Percentiles rank a stretch among this genome's conserved stretches.
Evolutionary conservation across 2,888 invertebrate species (phyloP).

Genomic region (Heliconius sara): DNA sequence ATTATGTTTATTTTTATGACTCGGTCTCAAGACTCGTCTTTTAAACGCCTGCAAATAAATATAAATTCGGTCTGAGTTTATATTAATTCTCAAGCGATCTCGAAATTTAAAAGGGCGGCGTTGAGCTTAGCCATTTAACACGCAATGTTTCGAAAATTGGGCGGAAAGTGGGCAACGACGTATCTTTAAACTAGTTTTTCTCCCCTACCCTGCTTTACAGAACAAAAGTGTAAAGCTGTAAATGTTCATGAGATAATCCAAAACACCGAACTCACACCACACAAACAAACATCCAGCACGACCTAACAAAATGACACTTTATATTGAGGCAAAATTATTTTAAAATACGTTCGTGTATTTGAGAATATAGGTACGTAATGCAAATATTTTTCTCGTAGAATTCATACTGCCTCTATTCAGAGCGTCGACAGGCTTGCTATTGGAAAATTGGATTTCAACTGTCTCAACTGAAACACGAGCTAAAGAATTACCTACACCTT

Average conservation of each 20-base stretch:
- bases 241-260: not conserved
- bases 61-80: no score
- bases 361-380: conserved; percentile 11
- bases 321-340: not conserved
- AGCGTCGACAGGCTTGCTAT: conserved; percentile 24
- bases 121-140: no score
- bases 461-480: conserved; percentile 34
- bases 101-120: not conserved
- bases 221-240: no score
- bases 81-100: not conserved
- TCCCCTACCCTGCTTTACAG: no score
- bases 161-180: no score
- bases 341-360: conserved; percentile 12
- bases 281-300: not conserved
- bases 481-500: conserved; percentile 15
- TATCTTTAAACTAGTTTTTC: no score
- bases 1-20: not conserved
- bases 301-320: not conserved
- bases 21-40: not conserved
- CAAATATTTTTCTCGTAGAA: conserved; percentile 42
- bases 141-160: no score
- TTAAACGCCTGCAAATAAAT: not conserved
- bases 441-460: conserved; percentile 43
- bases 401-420: conserved; percentile 51
- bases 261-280: not conserved